Percentiles rank a stretch among this genome's conserved stretches.
Conservation (phyloP, 2,888 invertebrate species). For the Tortrix viridana region DNA sequence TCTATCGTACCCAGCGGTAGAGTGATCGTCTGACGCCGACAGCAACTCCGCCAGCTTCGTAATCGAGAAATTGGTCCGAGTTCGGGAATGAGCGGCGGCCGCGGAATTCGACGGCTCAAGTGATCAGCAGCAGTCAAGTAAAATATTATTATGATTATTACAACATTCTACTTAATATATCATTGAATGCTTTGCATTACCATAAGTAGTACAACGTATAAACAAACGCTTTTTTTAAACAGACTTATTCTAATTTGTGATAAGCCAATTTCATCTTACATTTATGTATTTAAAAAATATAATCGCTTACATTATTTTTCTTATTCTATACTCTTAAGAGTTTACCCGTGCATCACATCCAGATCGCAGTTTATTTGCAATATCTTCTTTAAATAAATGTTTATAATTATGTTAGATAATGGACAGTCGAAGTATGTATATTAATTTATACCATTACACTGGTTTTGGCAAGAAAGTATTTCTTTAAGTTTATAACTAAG, state of each 20-base stretch:
- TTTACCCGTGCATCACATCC: conserved; percentile 64
- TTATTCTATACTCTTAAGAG: conserved; percentile 63
- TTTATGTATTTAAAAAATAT: conserved; percentile 37
- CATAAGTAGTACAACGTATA: conserved; percentile 22
- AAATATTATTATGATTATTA: conserved; percentile 5
- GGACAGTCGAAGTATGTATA: conserved; percentile 42
- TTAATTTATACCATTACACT: conserved; percentile 14
- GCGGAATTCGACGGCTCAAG: not conserved
- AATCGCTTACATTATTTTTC: conserved; percentile 41
- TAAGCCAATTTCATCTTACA: conserved; percentile 42
- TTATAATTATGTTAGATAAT: conserved; percentile 35
- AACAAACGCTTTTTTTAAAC: conserved; percentile 15
- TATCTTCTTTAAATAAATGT: conserved; percentile 30
- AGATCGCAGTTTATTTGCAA: conserved; percentile 55
- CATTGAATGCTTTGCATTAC: conserved; percentile 48
- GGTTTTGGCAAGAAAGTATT: conserved; percentile 44
- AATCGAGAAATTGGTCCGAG: no score
- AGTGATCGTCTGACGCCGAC: no score
- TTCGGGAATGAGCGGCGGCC: no score
- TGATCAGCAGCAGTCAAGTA: conserved; percentile 20
- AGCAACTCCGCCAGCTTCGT: no score
- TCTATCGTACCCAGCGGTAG: no score
- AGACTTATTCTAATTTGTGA: conserved; percentile 44
- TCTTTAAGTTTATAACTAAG: not conserved
- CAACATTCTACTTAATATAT: conserved; percentile 39